Evolutionary conservation across 2,888 invertebrate genomes (phyloP).

Genomic region (Drosophila algonquin): DNA sequence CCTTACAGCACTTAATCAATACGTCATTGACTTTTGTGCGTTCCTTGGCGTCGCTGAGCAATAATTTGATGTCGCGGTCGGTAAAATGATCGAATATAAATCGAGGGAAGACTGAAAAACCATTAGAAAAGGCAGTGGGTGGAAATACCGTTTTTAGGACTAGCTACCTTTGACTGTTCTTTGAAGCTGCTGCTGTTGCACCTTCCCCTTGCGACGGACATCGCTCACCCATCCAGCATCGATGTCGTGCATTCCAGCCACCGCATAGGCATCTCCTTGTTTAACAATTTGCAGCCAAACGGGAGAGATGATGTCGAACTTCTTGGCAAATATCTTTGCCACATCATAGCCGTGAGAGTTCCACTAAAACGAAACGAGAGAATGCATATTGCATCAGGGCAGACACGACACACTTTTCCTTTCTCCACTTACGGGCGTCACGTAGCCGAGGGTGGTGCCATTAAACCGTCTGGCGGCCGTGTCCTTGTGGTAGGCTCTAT

Average conservation of each 20-base stretch:
- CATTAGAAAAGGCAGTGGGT: background rate
- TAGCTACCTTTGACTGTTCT: slow-evolving; percentile 55
- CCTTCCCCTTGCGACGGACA: slow-evolving; percentile 85
- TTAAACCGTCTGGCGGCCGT: slow-evolving; percentile 88
- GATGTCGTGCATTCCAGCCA: slow-evolving; percentile 92
- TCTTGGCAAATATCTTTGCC: slow-evolving; percentile 94
- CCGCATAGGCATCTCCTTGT: slow-evolving; percentile 87
- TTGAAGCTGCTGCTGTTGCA: slow-evolving; percentile 44
- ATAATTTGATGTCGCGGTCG: slow-evolving; percentile 88
- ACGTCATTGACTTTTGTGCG: slow-evolving; percentile 88
- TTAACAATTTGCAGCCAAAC: slow-evolving; percentile 96
- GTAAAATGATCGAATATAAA: slow-evolving; percentile 95
- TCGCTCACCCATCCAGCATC: slow-evolving; percentile 92
- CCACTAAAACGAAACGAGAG: slow-evolving; percentile 88
- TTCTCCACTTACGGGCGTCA: slow-evolving; percentile 90
- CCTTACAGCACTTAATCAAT: slow-evolving; percentile 89
- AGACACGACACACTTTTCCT: background rate
- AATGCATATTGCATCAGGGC: background rate
- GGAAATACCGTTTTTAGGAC: background rate
- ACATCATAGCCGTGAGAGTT: slow-evolving; percentile 97
- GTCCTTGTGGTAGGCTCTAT: slow-evolving; percentile 90
- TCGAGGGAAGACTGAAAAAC: slow-evolving; percentile 91
- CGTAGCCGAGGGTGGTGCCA: slow-evolving; percentile 93
- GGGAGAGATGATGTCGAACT: slow-evolving; percentile 95
- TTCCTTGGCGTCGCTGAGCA: slow-evolving; percentile 89